Percentiles rank a stretch among this genome's conserved stretches.
phyloP scores from a whole-genome alignment of 2,797 vertebrate species.

The Nannoperca australis region DNA sequence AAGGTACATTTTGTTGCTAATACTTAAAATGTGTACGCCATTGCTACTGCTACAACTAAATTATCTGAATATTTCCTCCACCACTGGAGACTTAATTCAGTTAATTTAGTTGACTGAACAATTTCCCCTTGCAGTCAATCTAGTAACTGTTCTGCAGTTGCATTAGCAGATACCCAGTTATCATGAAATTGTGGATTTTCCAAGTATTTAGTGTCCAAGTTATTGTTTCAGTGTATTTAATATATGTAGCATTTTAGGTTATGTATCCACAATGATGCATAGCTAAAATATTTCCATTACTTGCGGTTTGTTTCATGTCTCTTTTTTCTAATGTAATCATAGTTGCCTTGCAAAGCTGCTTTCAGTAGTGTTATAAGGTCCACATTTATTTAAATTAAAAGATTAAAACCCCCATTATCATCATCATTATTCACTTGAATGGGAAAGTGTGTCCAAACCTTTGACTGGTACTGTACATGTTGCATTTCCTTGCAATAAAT shows the following conservation, averaged over 20 bases:
- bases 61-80: neutral
- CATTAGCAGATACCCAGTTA: no score
- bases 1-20: no score
- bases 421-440: neutral
- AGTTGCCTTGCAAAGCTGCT: neutral
- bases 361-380: neutral
- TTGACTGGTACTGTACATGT: neutral
- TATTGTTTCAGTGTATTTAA: neutral
- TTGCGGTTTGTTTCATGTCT: neutral
- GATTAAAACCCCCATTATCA: neutral
- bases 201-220: no score
- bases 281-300: neutral
- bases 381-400: neutral
- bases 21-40: no score
- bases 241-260: neutral
- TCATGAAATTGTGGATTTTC: neutral
- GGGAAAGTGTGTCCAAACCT: no score
- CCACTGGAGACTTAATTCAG: neutral
- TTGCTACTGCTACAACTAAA: neutral
- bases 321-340: neutral
- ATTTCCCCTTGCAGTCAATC: neutral
- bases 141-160: no score
- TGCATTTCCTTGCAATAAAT: neutral
- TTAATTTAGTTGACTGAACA: constrained; percentile 4
- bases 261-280: neutral